Evolutionary conservation across 2,797 vertebrate genomes (phyloP), one percentile per base, ranked within the genome.

Genomic region (Sebastes kiyomatsui): DNA sequence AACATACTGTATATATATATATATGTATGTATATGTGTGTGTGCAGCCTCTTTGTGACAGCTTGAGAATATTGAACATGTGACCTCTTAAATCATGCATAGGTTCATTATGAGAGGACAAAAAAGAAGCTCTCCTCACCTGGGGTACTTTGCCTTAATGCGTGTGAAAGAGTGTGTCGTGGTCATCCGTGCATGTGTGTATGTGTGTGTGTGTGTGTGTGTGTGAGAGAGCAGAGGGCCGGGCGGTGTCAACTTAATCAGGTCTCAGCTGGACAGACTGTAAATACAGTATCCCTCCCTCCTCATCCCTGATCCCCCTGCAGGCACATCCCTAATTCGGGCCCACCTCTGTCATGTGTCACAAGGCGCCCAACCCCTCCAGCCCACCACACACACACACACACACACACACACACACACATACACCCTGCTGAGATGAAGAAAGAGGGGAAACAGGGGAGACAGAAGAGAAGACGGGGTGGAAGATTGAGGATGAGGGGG

Each of bases 251-350:
- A 81, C 85, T 85, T 92, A 91, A 94, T 94, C 91, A 91, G 87
- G 88, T 83, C 91, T 92, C 93, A 94, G 88, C 91, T 94, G 93
- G 91, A 82, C 79, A 79, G 87, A 95, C 92, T 91, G 93, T 94
- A 94, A 93, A 93, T 95, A 94, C 93, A 93, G 94, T 94, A 93
- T 65, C 42, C 32, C 81, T 11, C 67, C 80, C 75, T 23, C 62
- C 74, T 30, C 82, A 56, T 54, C 66, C 55, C 22, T 54, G 18
- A 61, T 70, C 65, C 58, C 84, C 88, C 71, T 59, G 68, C 72
- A 79, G 88, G 81, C 87, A 77, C 77, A 88, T 81, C 84, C 75
- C 81, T 92, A 92, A 93, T 88, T 92, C 60, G 28, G 86, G 87
- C 87, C 82, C 84, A 90, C 88, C 92, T 90, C 91, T 89, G 90